These are phyloP conservation scores for Adelosebastes latens DNA, from an alignment of 2,797 vertebrate species.

Conservation along the genomic window DNA sequence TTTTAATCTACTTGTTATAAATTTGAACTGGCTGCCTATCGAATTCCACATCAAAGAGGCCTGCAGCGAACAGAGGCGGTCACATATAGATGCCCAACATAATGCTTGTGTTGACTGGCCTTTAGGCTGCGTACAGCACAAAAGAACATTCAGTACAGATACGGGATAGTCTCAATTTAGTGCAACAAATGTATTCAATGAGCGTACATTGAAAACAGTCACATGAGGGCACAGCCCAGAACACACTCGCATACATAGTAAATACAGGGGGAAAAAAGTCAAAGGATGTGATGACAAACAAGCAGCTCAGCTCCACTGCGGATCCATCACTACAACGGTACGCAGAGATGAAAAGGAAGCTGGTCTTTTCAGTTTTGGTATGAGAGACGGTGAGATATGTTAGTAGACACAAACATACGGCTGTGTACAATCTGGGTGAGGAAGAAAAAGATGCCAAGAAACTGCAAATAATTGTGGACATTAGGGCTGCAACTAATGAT, in stretches of 20 bases:
- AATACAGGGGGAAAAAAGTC: not conserved
- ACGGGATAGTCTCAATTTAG: not conserved
- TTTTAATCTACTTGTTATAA: not conserved
- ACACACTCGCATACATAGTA: not conserved
- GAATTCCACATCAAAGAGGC: not conserved
- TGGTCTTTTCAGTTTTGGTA: slow-evolving; percentile 13
- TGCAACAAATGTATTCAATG: not conserved
- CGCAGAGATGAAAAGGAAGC: slow-evolving; percentile 32
- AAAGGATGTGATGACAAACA: slow-evolving; percentile 22
- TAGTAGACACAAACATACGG: not conserved
- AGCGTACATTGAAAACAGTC: not conserved
- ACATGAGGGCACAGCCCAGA: not conserved
- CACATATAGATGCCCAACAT: not conserved
- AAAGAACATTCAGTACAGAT: not conserved
- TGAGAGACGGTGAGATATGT: slow-evolving; percentile 1
- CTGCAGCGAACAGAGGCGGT: not conserved
- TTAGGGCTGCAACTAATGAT: too few relatives aligned
- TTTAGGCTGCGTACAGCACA: not conserved
- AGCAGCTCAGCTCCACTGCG: slow-evolving; percentile 4
- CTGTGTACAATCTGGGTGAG: not conserved
- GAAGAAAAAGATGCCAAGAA: not conserved
- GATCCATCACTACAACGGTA: slow-evolving; percentile 50
- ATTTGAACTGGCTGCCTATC: not conserved
- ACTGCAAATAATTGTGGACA: too few relatives aligned
- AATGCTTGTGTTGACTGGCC: not conserved